phyloP scores from a whole-genome alignment of 2,888 invertebrate species.

The Cephalotes varians region DNA sequence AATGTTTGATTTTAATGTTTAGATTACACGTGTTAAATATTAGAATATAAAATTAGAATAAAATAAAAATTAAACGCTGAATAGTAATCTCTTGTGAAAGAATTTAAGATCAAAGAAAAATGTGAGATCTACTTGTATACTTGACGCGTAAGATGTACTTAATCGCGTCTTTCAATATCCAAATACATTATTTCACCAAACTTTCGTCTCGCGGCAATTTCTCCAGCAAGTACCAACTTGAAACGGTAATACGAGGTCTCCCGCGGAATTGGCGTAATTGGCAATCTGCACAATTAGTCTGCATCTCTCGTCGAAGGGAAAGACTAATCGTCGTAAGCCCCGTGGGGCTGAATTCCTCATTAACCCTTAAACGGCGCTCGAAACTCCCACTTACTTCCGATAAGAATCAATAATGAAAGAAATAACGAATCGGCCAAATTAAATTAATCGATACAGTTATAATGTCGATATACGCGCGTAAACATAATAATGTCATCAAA shows the following conservation, averaged over 20 bases:
- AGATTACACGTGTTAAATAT: background rate
- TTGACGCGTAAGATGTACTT: background rate
- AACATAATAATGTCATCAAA: background rate
- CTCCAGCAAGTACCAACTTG: conserved; percentile 26
- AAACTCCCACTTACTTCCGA: conserved; percentile 5
- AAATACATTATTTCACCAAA: conserved; percentile 5
- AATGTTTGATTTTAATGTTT: background rate
- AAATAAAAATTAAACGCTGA: background rate
- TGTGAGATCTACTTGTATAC: background rate
- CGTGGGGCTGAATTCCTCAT: conserved; percentile 47
- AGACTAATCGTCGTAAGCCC: conserved; percentile 56
- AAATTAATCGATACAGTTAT: background rate
- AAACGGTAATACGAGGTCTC: conserved; percentile 37
- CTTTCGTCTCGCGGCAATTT: conserved; percentile 14
- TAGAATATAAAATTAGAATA: background rate
- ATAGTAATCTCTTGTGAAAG: background rate
- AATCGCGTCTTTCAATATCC: background rate
- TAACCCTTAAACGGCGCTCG: conserved; percentile 44
- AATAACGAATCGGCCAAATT: background rate
- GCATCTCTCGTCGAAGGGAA: conserved; percentile 48
- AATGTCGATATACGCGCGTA: background rate
- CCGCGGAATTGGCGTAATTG: conserved; percentile 68
- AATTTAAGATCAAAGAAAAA: background rate
- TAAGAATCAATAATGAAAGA: conserved; percentile 36
- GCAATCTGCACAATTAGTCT: conserved; percentile 70